Conservation (phyloP, 2,113 vertebrate species). For the Bujurquina vittata region DNA sequence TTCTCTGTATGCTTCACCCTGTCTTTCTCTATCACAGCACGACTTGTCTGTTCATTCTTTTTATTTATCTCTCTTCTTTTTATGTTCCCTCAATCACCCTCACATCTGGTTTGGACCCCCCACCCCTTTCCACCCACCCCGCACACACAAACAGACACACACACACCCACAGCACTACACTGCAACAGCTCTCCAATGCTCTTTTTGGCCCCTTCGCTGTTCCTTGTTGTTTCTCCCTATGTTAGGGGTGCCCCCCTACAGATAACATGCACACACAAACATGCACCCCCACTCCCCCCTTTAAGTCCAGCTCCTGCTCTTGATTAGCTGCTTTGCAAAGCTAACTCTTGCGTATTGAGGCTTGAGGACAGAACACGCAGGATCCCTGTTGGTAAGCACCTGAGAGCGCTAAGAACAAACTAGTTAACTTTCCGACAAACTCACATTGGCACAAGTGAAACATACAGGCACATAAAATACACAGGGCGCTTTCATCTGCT, state of each 20-base stretch:
- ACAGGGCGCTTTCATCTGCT: constrained; percentile 65
- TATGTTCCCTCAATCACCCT: constrained; percentile 64
- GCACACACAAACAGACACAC: not conserved
- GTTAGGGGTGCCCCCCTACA: constrained; percentile 36
- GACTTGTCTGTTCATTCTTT: constrained; percentile 68
- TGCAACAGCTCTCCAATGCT: constrained; percentile 45
- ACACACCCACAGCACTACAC: not conserved
- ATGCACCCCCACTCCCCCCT: not conserved
- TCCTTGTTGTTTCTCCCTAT: constrained; percentile 25
- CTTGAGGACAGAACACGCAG: constrained; percentile 12
- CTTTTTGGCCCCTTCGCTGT: constrained; percentile 54
- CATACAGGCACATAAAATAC: constrained; percentile 55
- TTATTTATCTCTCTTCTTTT: constrained; percentile 65
- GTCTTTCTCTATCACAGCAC: constrained; percentile 71
- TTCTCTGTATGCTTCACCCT: constrained; percentile 46
- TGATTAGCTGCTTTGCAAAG: constrained; percentile 27
- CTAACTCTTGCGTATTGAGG: constrained; percentile 36
- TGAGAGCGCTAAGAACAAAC: constrained; percentile 56
- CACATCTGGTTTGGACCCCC: constrained; percentile 75
- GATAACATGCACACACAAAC: constrained; percentile 12
- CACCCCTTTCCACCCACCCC: not conserved
- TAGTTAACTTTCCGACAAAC: constrained; percentile 38
- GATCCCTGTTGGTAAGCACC: constrained; percentile 36
- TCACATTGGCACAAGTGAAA: not conserved
- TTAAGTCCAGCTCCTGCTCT: not conserved